Evolutionary conservation across 35 echinoderm and acorn worm genomes (phyloP), one percentile per base, ranked within the genome.

Genomic region (Anneissia japonica): DNA sequence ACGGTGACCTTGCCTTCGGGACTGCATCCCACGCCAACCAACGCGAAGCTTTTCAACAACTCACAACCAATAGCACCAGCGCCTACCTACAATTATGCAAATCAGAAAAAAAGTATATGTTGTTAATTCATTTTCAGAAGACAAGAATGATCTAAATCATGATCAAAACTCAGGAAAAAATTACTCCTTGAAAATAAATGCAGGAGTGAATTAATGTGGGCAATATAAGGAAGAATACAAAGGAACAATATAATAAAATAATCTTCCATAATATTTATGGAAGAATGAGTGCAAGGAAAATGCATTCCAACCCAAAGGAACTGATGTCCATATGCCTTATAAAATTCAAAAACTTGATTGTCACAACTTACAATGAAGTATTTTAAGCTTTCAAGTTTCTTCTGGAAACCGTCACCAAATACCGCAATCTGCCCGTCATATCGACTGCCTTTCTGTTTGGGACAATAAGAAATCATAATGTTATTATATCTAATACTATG

Each of bases 51-150:
- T 84, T 99, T 99, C 36, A 99, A 79, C 32, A 99, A 77, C 73
- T 99, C 96, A 99, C 96, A 99, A 16, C 96, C 96, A 38, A 99
- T 99, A 37, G 96, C 96, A 73, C 96, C 96, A 46, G 96, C 55
- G 21, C 96, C 96, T 41, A 96, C 93, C 93, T 96, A 64, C 46
- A 29, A 46, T 45, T 41, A 90, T 41, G 84, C 39, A 90, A n/a
- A 46, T 74, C 30, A 12, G 30, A 74, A 51, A 38, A 16, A 7
- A 38, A 33, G 2, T 33, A 10, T 75, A 11, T 31, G 12, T 11
- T 7, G 19, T 31, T 75, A 33, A 4, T 0, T 31, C 16, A 0
- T 16, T 0, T 75, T 0, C 30, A 73, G 19, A 73, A 0, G 0
- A 21, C 34, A 31, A 31, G 74, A 33, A 35, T 28, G 26, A 1